Base-by-base conservation (phyloP, 35 echinoderm and acorn worm species). In the Ophiothrix spiculata region DNA sequence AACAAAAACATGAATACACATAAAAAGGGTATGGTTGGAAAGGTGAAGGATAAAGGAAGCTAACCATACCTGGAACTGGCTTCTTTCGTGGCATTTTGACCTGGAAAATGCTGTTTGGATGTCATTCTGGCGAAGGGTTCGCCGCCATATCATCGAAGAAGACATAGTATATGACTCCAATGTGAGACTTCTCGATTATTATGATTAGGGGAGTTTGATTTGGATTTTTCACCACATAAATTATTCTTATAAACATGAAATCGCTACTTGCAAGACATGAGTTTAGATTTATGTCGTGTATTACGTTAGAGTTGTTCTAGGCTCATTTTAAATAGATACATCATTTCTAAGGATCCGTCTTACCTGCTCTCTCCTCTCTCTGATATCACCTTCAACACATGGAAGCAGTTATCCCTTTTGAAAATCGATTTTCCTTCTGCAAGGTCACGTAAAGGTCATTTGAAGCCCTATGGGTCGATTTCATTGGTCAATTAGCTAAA, bases 1-100 rank as follows among this genome's bases (percentile, higher is more conserved):
- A 74, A 32, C 49, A 42, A 31, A 16, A 4, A 84, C 21, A 33
- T 33, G n/a, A 34, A 64, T 84, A 4, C 23, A 69, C 33, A 84
- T 84, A 64, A 25, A 17, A 38, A 38, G 36, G 39, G 29, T 33
- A 64, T 84, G 54, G 32, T 36, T 21, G 63, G 32, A 37, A 84
- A 84, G 60, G 41, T 2, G 34, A 80, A 69, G 63, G 32, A 38
- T 84, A 25, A 64, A 63, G 36, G 54, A 84, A 60, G 54, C 37
- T 60, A 36, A 60, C 54, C 56, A 16, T 84, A 84, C 81, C 81
- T 64, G 81, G 54, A 60, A 37, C 35, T 60, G 81, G 81, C 81
- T 84, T 84, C 81, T 84, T 84, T 64, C 81, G 81, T 60, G 81
- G 81, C 81, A 84, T 84, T 84, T 84, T 84, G 81, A 60, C 54